phyloP scores from a whole-genome alignment of 2,113 vertebrate species.

The Rhagologus leucostigma region DNA sequence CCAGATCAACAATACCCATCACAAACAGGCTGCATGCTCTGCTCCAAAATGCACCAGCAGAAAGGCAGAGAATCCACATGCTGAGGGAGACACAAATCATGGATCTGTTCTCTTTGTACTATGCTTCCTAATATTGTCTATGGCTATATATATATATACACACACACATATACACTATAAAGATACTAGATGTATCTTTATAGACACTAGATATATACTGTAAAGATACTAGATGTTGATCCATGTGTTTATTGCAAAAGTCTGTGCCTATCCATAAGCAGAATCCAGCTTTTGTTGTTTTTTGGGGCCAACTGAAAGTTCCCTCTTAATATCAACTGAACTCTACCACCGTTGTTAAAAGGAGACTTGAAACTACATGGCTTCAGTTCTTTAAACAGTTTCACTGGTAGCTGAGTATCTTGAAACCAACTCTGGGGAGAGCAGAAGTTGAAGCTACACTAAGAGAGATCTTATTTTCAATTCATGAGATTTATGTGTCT shows the following conservation, averaged over 20 bases:
- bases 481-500: not conserved
- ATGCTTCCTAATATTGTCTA: not conserved
- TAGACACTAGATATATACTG: not conserved
- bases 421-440: not conserved
- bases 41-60: not conserved
- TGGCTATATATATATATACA: not conserved
- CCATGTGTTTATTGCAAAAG: not conserved
- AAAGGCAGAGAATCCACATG: not conserved
- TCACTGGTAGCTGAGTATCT: not conserved
- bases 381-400: slow-evolving; percentile 14
- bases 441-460: not conserved
- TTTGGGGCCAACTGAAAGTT: not conserved
- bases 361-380: not conserved
- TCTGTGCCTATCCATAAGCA: not conserved
- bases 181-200: not conserved
- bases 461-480: not conserved
- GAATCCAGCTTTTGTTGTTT: not conserved
- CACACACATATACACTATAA: not conserved
- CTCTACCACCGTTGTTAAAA: not conserved
- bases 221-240: not conserved
- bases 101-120: not conserved
- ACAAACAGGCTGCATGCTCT: not conserved
- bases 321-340: not conserved
- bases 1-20: not conserved
- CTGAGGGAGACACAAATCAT: not conserved